These are phyloP conservation scores for Heliconius ismenius DNA, from an alignment of 2,888 invertebrate genomes.

Conservation along the genomic window DNA sequence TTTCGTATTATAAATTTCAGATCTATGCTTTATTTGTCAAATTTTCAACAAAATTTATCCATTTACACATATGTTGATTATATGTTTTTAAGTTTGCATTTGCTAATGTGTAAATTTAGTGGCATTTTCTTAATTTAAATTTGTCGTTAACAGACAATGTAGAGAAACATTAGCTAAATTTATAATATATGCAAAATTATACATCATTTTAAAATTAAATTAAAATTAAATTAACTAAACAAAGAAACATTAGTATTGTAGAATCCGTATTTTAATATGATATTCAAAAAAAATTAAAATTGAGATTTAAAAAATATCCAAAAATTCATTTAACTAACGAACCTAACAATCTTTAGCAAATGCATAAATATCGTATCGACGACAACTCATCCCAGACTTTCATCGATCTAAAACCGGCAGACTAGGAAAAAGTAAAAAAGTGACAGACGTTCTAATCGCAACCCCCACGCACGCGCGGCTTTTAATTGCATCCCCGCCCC, in stretches of 20 bases:
- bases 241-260: not conserved
- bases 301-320: not conserved
- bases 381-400: constrained; percentile 49
- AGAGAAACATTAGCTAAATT: not conserved
- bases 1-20: not conserved
- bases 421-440: constrained; percentile 80
- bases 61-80: not conserved
- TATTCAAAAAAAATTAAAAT: not conserved
- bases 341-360: constrained; percentile 33
- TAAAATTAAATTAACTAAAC: not conserved
- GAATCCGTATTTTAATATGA: not conserved
- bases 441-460: constrained; percentile 79
- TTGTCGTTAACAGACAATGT: not conserved
- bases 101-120: not conserved
- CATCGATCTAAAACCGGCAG: constrained; percentile 59
- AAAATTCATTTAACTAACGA: not conserved
- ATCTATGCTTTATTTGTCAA: too few relatives aligned
- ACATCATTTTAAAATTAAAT: not conserved
- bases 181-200: not conserved
- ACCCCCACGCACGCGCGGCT: constrained; percentile 80
- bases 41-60: too few relatives aligned
- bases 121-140: not conserved
- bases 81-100: not conserved
- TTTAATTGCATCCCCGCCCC: constrained; percentile 81
- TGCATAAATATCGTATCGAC: constrained; percentile 35